Evolutionary conservation across 2,888 invertebrate species (phyloP).

Genomic region (Stramonita haemastoma): DNA sequence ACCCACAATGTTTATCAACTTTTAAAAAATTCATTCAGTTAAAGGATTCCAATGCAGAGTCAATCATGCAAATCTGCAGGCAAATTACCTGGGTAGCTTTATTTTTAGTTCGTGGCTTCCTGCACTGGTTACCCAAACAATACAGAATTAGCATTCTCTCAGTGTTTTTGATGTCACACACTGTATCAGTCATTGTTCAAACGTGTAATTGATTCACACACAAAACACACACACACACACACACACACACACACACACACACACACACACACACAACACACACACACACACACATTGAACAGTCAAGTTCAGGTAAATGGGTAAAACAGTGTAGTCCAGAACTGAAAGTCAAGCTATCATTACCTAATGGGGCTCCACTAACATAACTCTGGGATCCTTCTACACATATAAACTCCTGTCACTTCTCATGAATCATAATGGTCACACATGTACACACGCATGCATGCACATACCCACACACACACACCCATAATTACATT

Average conservation of each 20-base stretch:
- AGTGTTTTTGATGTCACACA: not conserved
- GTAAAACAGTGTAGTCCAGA: too few relatives aligned
- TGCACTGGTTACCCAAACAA: conserved; percentile 27
- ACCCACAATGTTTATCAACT: too few relatives aligned
- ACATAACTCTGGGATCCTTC: too few relatives aligned
- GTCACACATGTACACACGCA: too few relatives aligned
- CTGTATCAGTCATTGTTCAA: not conserved
- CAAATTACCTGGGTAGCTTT: conserved; percentile 25
- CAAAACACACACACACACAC: not conserved
- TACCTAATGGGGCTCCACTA: too few relatives aligned
- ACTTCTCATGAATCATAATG: too few relatives aligned
- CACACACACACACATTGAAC: not conserved
- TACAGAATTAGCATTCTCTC: not conserved
- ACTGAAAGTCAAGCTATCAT: too few relatives aligned
- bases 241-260: not conserved
- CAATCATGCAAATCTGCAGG: conserved; percentile 21
- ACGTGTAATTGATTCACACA: not conserved
- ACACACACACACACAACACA: not conserved
- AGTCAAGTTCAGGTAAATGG: too few relatives aligned
- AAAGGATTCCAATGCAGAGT: not conserved
- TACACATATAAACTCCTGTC: too few relatives aligned
- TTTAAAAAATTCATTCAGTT: not conserved
- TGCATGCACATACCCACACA: too few relatives aligned
- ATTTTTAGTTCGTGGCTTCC: conserved; percentile 25
- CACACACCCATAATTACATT: too few relatives aligned